Conservation (phyloP, 1,140 invertebrate species). For the Bombus breviceps region DNA sequence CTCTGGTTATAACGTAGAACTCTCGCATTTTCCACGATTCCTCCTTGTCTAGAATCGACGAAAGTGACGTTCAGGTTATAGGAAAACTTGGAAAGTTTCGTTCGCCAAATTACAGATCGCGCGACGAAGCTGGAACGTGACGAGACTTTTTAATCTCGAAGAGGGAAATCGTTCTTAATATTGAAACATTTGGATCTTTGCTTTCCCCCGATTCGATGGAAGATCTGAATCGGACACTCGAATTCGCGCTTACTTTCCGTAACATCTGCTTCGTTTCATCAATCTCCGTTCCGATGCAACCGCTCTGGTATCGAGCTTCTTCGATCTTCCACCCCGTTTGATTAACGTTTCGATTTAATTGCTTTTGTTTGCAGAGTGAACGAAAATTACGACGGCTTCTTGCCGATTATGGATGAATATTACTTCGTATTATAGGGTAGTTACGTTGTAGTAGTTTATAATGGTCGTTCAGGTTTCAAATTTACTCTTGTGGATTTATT, state of each 20-base stretch:
- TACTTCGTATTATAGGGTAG: not conserved
- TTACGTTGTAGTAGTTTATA: not conserved
- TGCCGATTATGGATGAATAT: not conserved
- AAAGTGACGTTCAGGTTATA: not conserved
- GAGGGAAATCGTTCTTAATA: not conserved
- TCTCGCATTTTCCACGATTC: not conserved
- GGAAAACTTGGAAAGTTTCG: not conserved
- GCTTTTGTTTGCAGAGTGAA: too few species aligned
- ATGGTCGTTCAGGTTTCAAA: not conserved
- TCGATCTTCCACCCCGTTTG: not conserved
- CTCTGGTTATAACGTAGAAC: not conserved
- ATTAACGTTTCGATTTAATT: not conserved
- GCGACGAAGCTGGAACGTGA: not conserved
- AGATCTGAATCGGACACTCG: not conserved
- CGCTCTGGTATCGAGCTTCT: not conserved
- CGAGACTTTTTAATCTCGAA: not conserved
- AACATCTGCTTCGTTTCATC: constrained; percentile 22
- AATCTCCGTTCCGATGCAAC: not conserved
- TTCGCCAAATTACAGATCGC: too few species aligned
- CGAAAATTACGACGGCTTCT: not conserved
- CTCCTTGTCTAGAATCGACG: not conserved
- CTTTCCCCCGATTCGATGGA: not conserved
- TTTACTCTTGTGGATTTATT: not conserved
- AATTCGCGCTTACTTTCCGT: not conserved
- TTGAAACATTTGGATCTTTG: too few species aligned